Percentiles rank a stretch among this genome's conserved stretches.
phyloP scores from a whole-genome alignment of 2,888 invertebrate genomes.

The Mactromeris polynyma region DNA sequence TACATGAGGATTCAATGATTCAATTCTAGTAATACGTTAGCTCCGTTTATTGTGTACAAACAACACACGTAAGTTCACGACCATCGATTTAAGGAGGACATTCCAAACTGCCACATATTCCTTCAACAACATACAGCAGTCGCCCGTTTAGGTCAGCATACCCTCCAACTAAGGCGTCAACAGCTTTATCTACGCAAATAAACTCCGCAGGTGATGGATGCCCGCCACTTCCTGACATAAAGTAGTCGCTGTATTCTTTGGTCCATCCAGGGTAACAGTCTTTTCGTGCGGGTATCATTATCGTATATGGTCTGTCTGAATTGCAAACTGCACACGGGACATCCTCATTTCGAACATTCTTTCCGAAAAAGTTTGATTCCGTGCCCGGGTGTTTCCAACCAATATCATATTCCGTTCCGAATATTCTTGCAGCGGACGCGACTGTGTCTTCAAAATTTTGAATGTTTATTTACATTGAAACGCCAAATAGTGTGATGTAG shows the following conservation, averaged over 20 bases:
- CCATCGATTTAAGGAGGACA: neutral
- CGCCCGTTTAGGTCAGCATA: neutral
- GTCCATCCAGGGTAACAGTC: conserved; percentile 39
- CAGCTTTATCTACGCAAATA: conserved; percentile 22
- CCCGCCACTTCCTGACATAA: neutral
- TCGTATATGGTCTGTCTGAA: neutral
- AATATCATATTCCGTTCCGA: conserved; percentile 27
- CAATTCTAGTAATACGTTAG: no score
- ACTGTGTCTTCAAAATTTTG: no score
- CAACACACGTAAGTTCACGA: neutral
- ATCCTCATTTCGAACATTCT: conserved; percentile 16
- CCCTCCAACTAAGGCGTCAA: conserved; percentile 12
- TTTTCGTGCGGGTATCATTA: conserved; percentile 29
- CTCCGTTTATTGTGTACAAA: neutral
- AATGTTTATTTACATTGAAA: no score
- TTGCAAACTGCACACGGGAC: conserved; percentile 38
- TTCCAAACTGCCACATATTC: neutral
- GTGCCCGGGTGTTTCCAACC: no score
- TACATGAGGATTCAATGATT: no score
- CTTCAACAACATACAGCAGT: neutral
- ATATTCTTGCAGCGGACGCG: neutral
- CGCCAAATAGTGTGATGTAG: no score
- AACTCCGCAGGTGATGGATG: neutral
- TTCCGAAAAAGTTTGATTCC: neutral
- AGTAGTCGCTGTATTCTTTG: conserved; percentile 14